A percentile compares a stretch with the other conserved stretches of the same genome.
Evolutionary conservation across 2,113 vertebrate species (phyloP).

Genomic region (Suricata suricatta): DNA sequence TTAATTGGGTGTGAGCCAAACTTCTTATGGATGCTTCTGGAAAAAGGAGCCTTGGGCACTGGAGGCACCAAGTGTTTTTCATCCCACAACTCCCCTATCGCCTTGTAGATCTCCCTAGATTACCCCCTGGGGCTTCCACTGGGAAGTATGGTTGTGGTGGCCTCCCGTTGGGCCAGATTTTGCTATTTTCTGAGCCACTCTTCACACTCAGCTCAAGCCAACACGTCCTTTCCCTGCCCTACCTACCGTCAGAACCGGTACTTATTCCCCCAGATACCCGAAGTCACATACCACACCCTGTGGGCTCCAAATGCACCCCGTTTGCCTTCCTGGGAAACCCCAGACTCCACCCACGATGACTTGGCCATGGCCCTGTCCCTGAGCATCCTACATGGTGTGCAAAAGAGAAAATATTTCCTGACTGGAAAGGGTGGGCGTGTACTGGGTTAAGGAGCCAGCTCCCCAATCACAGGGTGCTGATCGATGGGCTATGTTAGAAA

Average conservation of each 20-base stretch:
- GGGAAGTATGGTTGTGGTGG: rapidly evolving
- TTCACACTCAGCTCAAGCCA: rapidly evolving
- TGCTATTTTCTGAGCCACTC: neutral
- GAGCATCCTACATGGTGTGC: neutral
- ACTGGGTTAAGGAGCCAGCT: neutral
- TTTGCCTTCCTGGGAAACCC: neutral
- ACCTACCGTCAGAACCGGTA: rapidly evolving
- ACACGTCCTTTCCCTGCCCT: neutral
- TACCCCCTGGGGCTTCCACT: neutral
- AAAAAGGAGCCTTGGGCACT: rapidly evolving
- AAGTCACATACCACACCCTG: neutral
- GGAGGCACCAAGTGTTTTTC: neutral
- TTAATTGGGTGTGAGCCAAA: neutral
- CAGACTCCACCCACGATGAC: neutral
- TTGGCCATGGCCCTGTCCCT: too few relatives aligned
- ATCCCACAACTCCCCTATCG: too few relatives aligned
- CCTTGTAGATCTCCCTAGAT: neutral
- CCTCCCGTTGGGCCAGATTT: neutral
- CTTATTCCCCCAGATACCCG: too few relatives aligned
- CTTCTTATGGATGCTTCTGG: neutral
- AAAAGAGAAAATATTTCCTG: neutral
- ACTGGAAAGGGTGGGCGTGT: rapidly evolving
- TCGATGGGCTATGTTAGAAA: neutral
- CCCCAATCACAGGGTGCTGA: neutral
- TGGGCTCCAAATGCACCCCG: neutral